A percentile compares a stretch with the other conserved stretches of the same genome.
Conservation (phyloP, 2,113 vertebrate species). For the Ginglymostoma cirratum region DNA sequence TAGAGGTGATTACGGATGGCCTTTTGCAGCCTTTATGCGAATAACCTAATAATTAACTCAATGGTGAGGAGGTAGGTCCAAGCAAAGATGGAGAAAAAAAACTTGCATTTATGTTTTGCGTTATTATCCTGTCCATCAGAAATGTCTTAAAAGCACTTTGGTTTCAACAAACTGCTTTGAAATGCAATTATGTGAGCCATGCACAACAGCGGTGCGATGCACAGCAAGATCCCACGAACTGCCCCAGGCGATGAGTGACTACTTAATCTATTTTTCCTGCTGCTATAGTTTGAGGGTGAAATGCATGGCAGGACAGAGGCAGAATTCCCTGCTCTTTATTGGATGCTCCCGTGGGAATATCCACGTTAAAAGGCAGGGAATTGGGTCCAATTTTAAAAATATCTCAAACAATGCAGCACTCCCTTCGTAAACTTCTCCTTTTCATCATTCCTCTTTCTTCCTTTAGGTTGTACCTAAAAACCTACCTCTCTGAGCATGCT, state of each 20-base stretch:
- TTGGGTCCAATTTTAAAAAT: not conserved
- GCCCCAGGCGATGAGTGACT: not conserved
- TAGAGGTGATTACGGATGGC: not conserved
- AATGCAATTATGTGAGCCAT: not conserved
- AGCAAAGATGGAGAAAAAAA: not conserved
- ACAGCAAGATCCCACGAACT: not conserved
- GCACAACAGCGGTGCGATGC: not conserved
- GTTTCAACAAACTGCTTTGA: not conserved
- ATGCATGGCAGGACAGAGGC: not conserved
- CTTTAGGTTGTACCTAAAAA: not conserved
- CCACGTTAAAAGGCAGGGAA: not conserved
- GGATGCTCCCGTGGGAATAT: not conserved
- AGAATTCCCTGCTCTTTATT: not conserved
- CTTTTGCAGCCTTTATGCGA: constrained; percentile 3
- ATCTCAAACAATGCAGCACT: not conserved
- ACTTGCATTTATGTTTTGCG: not conserved
- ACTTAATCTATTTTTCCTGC: not conserved
- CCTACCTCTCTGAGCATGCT: not conserved
- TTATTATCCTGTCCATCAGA: constrained; percentile 25
- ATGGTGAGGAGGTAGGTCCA: constrained; percentile 9
- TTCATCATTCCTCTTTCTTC: not conserved
- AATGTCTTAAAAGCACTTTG: not conserved
- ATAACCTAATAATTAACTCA: not conserved
- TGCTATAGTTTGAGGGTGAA: not conserved
- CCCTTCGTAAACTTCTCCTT: not conserved